Base-by-base conservation (phyloP, 1,140 invertebrate genomes). In the Tenebrio molitor region DNA sequence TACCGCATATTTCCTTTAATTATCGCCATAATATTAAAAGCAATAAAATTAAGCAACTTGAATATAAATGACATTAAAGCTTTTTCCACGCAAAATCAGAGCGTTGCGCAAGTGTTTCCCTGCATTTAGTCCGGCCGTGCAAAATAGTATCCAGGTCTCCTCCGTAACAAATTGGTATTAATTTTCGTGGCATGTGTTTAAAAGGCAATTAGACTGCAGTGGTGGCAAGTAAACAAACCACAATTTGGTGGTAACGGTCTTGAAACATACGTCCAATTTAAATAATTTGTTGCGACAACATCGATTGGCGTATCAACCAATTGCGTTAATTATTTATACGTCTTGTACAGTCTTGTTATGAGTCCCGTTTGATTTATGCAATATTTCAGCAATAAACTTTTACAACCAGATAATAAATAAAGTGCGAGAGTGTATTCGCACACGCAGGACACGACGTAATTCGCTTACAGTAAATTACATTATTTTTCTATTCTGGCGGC, bases 391-490 rank as follows among this genome's bases (percentile, higher is more conserved):
- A 42, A 42, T 66, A 66, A 66, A 66, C 34, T 66, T 34, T 66
- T 66, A 66, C 42, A 16, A 66, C 15, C 64, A 21, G 34, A 66
- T 66, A 41, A 66, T 66, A 66, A 66, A 66, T 66, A 66, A 66
- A 66, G 42, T 66, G 36, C 21, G 34, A 29, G 33, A 41, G 63
- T 39, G 42, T 66, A 66, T 66, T 44, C 39, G 64, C 64, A 41
- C 42, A 65, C 62, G 50, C 50, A 58, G 64, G 64, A 44, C 39
- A 58, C 23, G n/a, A 29, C 23, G 23, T 58, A 58, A 58, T 58
- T 58, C 50, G 50, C 50, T 58, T 58, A 25, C 12, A 58, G 50
- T 58, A 58, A 58, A 58, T 58, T 29, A 58, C 12, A 29, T 58
- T 58, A 58, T 58, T 58, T 58, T 58, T 58, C 50, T 58, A 58